Base-by-base conservation (phyloP, 1,140 invertebrate species). In the Ditylenchus dipsaci region DNA sequence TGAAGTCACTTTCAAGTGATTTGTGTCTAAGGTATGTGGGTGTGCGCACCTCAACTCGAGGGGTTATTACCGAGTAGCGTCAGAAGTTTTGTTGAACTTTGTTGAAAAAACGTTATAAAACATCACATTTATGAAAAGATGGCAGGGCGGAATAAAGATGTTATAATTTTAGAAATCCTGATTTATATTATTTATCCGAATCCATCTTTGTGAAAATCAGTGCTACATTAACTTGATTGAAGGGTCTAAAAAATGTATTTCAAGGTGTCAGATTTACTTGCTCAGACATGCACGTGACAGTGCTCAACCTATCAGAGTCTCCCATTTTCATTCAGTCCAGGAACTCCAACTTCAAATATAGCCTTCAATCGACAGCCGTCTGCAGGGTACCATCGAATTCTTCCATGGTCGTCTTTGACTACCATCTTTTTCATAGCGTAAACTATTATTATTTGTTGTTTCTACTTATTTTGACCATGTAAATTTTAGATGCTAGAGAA, bases 361-460 rank as follows among this genome's bases (percentile, higher is more conserved):
- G 73, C 43, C 63, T 78, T 26, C 72, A 66, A 42, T 53, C 77
- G 23, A 67, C 76, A 7, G 73, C 77, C 15, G 75, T 79, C 5
- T 73, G 76, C 33, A 76, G 73, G 33, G 72, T 75, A 30, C 75
- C 67, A 13, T 68, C 71, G 13, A 57, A 29, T 43, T 70, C 66
- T 21, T 60, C 30, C 8, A 56, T 77, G 65, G 33, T 76, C 19
- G 63, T 99, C 73, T 99, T 99, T 86, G 97, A 97, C 85, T 97
- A 97, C 85, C 91, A 95, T 83, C 93, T 97, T 86, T 99, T 99
- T 85, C 93, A 33, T 15, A 62, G 70, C 23, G 75, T 76, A 65
- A 73, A 33, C 17, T 19, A 27, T 67, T 26, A 59, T 59, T 8
- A 43, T 26, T 26, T n/a, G 15, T 5, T 21, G n/a, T 63, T 30